These are phyloP conservation scores for Cyclura pinguis DNA, from an alignment of 2,797 vertebrate genomes.

Conservation along the genomic window DNA sequence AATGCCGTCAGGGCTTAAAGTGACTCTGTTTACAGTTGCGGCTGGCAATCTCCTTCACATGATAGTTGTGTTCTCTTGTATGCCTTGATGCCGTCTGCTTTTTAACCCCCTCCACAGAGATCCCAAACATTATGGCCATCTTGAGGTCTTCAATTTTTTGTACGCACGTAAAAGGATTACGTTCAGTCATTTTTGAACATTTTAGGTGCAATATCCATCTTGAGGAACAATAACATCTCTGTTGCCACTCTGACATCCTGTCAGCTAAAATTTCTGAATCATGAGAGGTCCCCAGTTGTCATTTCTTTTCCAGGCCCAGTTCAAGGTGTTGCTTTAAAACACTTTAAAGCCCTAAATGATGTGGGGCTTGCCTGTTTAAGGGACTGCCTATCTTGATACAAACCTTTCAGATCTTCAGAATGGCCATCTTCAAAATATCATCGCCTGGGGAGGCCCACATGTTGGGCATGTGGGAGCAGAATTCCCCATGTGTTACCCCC, in stretches of 20 bases:
- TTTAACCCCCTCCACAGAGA: not conserved
- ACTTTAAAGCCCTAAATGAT: no score
- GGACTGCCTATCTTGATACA: no score
- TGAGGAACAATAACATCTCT: not conserved
- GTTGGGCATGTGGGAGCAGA: no score
- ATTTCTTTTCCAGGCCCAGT: no score
- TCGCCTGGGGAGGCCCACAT: no score
- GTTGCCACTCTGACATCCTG: not conserved
- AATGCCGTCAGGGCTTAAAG: constrained; percentile 42
- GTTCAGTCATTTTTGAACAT: constrained; percentile 1
- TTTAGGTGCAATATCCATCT: not conserved
- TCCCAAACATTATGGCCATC: not conserved
- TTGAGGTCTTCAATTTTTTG: constrained; percentile 28
- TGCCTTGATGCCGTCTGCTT: constrained; percentile 45
- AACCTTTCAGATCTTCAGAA: no score
- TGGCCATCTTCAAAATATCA: no score
- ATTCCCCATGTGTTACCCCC: no score
- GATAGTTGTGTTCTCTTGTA: constrained; percentile 43
- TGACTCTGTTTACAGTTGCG: constrained; percentile 46
- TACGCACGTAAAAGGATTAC: not conserved
- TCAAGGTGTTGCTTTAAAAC: no score
- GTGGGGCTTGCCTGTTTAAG: no score
- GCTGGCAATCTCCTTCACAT: constrained; percentile 40
- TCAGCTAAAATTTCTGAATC: not conserved
- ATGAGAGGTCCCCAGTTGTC: no score